Base-by-base conservation (phyloP, 1,140 invertebrate species). In the Brachionus rubens region DNA sequence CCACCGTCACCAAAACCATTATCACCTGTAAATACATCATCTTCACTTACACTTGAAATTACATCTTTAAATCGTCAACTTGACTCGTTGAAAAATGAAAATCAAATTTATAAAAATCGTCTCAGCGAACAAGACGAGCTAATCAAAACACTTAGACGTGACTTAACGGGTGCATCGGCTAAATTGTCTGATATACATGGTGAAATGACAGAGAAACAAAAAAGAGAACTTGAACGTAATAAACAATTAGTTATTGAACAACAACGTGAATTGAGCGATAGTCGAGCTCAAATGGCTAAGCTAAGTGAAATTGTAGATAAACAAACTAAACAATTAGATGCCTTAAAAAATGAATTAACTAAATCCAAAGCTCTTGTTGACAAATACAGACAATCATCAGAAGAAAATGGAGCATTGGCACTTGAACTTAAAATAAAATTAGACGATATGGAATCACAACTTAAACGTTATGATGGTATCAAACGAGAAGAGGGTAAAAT, bases 131-230 rank as follows among this genome's bases (percentile, higher is more conserved):
- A 83, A 43, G 80, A 82, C 46, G 80, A 81, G 65, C 77, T 82
- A 10, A 82, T 84, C 19, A 78, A 81, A 40, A 82, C 80, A 14
- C 77, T 84, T 26, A 78, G 83, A 36, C 59, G 80, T 40, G 84
- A 85, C 77, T 59, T 85, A 36, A 77, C 81, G 28, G 83, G 82
- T 7, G 82, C 83, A 26, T 80, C 80, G 21, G 83, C 84, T 54
- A 76, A 82, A 48, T 78, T 85, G 6, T 82, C 82, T 12, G 84
- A 85, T 75, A 82, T 83, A 16, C 80, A 80, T 59, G 83, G 84
- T 50, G 83, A 85, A 78, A 77, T 85, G 43, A 83, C 80, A 67
- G 84, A 85, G 70, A 77, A 79, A 10, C 82, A 84, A 79, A 85
- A 85, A 78, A 78, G 82, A 65, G 82, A 84, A 76, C 78, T 84